These are phyloP conservation scores for Solenodon paradoxus DNA, from an alignment of 2,113 vertebrate species.

Conservation along the genomic window DNA sequence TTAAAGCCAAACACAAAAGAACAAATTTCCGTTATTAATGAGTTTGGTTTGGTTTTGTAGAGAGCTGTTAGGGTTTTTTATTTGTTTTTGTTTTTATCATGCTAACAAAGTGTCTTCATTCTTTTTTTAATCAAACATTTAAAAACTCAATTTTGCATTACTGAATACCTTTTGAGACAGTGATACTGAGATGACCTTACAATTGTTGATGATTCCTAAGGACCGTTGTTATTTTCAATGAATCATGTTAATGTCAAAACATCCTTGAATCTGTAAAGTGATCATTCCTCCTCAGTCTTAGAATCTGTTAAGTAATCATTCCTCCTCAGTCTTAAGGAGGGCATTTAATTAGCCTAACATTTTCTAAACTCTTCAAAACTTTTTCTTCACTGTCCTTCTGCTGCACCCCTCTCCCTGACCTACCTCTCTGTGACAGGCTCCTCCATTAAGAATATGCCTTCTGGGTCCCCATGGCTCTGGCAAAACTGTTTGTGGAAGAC, in stretches of 20 bases:
- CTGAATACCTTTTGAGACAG: neutral
- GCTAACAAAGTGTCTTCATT: constrained; percentile 6
- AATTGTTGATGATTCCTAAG: neutral
- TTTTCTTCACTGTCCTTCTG: neutral
- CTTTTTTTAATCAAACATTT: neutral
- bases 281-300: neutral
- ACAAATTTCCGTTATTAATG: neutral
- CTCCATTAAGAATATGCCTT: constrained; percentile 89
- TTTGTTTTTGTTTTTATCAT: neutral
- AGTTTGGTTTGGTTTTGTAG: neutral
- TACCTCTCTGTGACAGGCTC: constrained; percentile 82
- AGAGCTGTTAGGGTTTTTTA: too few relatives aligned
- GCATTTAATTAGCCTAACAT: neutral
- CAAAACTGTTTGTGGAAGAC: constrained; percentile 87
- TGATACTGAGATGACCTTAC: neutral
- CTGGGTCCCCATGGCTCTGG: constrained; percentile 90
- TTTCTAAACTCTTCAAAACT: neutral
- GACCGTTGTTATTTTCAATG: neutral
- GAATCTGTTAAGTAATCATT: neutral
- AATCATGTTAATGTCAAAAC: neutral
- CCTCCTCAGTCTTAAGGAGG: neutral
- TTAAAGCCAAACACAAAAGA: neutral
- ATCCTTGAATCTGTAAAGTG: neutral
- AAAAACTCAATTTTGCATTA: neutral
- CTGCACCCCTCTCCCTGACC: neutral